Conservation (phyloP, 1,140 invertebrate species). For the Ips typographus region DNA sequence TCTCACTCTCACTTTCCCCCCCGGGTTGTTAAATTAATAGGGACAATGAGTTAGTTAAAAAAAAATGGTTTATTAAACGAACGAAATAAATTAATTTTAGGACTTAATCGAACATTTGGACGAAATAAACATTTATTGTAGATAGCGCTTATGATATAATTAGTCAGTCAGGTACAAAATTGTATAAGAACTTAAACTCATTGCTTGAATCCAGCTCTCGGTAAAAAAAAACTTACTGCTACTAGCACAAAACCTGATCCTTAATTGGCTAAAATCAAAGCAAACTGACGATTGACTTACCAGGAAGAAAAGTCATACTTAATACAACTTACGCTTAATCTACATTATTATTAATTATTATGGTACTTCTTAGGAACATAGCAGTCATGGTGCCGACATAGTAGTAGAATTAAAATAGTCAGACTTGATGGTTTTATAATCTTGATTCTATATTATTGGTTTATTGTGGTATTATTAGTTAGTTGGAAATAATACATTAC, state of each 20-base stretch:
- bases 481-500: neutral
- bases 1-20: neutral
- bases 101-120: slow-evolving; percentile 34
- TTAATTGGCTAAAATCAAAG: neutral
- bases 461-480: neutral
- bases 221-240: slow-evolving; percentile 6
- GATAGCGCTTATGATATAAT: slow-evolving; percentile 16
- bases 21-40: neutral
- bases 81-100: slow-evolving; percentile 3
- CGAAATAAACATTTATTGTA: slow-evolving; percentile 33
- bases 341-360: neutral
- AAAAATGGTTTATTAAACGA: slow-evolving; percentile 6
- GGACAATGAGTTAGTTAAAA: neutral
- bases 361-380: slow-evolving; percentile 34
- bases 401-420: neutral
- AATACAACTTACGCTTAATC: neutral
- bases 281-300: neutral
- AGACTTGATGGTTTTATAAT: slow-evolving; percentile 18
- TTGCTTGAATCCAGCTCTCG: neutral
- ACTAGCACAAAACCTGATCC: slow-evolving; percentile 3
- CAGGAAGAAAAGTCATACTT: neutral
- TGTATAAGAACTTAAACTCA: neutral
- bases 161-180: slow-evolving; percentile 35
- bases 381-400: slow-evolving; percentile 35
- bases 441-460: neutral